Conservation (phyloP, 2,113 vertebrate genomes). For the Zapornia atra region DNA sequence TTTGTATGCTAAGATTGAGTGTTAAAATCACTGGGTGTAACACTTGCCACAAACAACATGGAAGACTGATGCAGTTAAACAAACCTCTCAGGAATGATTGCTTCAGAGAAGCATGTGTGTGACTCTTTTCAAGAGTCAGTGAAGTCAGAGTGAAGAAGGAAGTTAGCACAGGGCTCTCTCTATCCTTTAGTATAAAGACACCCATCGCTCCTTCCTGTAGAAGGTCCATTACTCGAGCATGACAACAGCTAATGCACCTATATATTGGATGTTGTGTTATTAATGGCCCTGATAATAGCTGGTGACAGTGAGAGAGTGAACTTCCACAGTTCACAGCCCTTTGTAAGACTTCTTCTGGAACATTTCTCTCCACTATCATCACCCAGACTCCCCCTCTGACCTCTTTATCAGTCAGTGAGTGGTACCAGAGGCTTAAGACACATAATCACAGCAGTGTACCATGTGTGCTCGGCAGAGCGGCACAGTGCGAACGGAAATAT, state of each 20-base stretch:
- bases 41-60: background rate
- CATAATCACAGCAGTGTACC: slow-evolving; percentile 15
- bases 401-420: slow-evolving; percentile 73
- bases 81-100: background rate
- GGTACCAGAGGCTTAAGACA: slow-evolving; percentile 67
- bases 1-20: background rate
- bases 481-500: background rate
- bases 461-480: background rate
- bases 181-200: background rate
- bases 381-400: slow-evolving; percentile 64
- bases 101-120: background rate
- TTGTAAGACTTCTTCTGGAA: slow-evolving; percentile 61
- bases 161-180: background rate
- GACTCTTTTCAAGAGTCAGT: background rate
- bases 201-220: background rate
- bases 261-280: slow-evolving; percentile 33
- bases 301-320: slow-evolving; percentile 65
- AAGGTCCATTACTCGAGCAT: background rate
- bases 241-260: slow-evolving; percentile 31
- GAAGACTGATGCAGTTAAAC: background rate
- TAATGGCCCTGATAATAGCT: slow-evolving; percentile 51
- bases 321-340: slow-evolving; percentile 66
- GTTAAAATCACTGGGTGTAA: background rate
- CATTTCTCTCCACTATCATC: slow-evolving; percentile 69
- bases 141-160: background rate